Percentiles rank a stretch among this genome's conserved stretches.
These are phyloP conservation scores for Apolygus lucorum DNA, from an alignment of 1,140 invertebrate species.

Conservation along the genomic window DNA sequence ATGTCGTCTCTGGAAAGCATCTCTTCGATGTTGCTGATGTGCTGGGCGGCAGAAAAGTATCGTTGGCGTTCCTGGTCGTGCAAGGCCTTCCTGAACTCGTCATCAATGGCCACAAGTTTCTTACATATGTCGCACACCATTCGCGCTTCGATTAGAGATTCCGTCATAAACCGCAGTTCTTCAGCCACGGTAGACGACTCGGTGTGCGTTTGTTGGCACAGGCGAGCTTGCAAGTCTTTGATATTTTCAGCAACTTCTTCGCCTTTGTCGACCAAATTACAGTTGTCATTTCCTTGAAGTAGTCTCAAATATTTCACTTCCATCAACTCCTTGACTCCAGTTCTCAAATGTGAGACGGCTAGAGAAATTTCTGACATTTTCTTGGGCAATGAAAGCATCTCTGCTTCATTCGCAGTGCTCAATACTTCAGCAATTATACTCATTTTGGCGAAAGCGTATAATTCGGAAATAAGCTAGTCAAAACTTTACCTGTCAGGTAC, in stretches of 20 bases:
- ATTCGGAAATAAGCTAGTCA: too few species aligned
- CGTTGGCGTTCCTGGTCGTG: conserved; percentile 1
- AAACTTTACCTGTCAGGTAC: too few species aligned
- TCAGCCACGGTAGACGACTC: conserved; percentile 19
- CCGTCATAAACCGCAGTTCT: conserved; percentile 17
- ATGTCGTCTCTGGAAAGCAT: not conserved
- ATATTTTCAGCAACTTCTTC: conserved; percentile 11
- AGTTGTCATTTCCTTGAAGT: not conserved
- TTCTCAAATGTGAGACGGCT: not conserved
- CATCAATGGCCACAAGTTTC: conserved; percentile 21
- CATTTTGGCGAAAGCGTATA: too few species aligned
- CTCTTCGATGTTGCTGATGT: not conserved
- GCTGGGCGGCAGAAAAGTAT: not conserved
- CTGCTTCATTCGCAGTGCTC: conserved; percentile 4
- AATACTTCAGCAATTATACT: not conserved
- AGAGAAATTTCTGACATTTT: conserved; percentile 16
- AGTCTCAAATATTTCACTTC: conserved; percentile 16
- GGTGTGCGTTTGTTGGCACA: conserved; percentile 18
- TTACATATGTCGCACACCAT: not conserved
- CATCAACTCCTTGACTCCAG: conserved; percentile 14
- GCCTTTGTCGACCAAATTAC: not conserved
- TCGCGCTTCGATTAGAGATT: conserved; percentile 11
- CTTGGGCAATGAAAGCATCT: not conserved
- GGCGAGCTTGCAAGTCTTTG: conserved; percentile 10
- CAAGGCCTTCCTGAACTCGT: conserved; percentile 16